Evolutionary conservation across 1,140 invertebrate species (phyloP), one percentile per base, ranked within the genome.

Genomic region (Pectinophora gossypiella): DNA sequence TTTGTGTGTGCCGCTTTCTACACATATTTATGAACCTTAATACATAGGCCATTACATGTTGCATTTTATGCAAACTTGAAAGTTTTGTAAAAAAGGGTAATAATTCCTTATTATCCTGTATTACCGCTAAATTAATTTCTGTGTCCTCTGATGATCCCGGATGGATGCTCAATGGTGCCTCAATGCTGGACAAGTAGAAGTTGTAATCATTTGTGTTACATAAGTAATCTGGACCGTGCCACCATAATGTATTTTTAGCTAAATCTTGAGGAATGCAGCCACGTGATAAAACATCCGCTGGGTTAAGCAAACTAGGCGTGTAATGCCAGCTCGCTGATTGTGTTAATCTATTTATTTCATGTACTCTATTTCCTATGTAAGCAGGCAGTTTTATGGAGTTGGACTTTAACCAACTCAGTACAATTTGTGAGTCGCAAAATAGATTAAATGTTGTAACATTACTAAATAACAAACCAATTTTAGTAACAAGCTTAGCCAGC

Each of bases 301-400:
- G 36, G 13, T 38, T 38, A 15, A 38, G 23, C 23, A 27, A 27
- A 12, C 23, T 27, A 12, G 23, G 23, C 12, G 23, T 27, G 23
- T 27, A 27, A 12, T 27, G 23, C 23, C 23, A 27, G 23, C 12
- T 5, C 23, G 12, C 12, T 6, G 23, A 27, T 27, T 27, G 23
- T 27, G 23, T 27, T 12, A 27, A 27, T 12, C 12, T 27, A 27
- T 27, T 27, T 6, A 27, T 27, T 5, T 27, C 23, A 27, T 27
- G 23, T 27, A 5, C 5, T 27, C 23, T 19, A 16, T 53, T 53
- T 10, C 42, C 51, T 46, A 35, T 22, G 15, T 46, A 53, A 7
- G 32, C 43, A n/a, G 22, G 43, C 7, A 53, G 9, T 10, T 47
- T 53, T 10, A 38, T 15, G 7, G 43, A 10, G 10, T 19, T 13